phyloP scores from a whole-genome alignment of 2,797 vertebrate genomes.

The Astyanax mexicanus region DNA sequence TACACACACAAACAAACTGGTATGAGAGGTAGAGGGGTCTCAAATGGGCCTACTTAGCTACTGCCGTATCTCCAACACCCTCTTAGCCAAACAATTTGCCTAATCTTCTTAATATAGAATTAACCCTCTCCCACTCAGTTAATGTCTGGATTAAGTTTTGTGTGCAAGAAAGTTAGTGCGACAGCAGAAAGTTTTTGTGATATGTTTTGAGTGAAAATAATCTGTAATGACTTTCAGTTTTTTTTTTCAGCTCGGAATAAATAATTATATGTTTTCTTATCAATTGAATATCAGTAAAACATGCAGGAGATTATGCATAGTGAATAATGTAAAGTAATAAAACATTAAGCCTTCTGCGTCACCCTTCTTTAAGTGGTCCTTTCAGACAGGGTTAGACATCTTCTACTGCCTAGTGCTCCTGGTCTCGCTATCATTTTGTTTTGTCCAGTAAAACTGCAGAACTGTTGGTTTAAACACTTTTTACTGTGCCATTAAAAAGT shows the following conservation, averaged over 20 bases:
- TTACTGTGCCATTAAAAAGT: too few relatives aligned
- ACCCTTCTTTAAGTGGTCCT: too few relatives aligned
- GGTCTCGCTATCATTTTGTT: too few relatives aligned
- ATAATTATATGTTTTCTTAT: too few relatives aligned
- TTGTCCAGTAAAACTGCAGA: too few relatives aligned
- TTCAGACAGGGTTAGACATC: too few relatives aligned
- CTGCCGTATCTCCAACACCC: conserved; percentile 6
- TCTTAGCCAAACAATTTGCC: conserved; percentile 10
- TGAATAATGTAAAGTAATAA: too few relatives aligned
- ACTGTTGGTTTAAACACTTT: too few relatives aligned
- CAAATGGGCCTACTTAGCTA: neutral
- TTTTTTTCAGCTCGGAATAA: neutral
- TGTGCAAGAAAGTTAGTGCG: neutral
- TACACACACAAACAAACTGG: conserved; percentile 6
- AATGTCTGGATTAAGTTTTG: conserved; percentile 15
- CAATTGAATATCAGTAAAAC: neutral
- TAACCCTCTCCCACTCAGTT: neutral
- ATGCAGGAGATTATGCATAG: neutral
- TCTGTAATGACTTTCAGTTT: neutral
- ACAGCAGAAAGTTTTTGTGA: neutral
- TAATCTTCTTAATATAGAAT: conserved; percentile 15
- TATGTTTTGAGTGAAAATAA: neutral
- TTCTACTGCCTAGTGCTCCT: too few relatives aligned
- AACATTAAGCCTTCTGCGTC: too few relatives aligned
- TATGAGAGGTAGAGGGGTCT: conserved; percentile 24